phyloP scores from a whole-genome alignment of 2,797 vertebrate genomes.

The Pristis pectinata region DNA sequence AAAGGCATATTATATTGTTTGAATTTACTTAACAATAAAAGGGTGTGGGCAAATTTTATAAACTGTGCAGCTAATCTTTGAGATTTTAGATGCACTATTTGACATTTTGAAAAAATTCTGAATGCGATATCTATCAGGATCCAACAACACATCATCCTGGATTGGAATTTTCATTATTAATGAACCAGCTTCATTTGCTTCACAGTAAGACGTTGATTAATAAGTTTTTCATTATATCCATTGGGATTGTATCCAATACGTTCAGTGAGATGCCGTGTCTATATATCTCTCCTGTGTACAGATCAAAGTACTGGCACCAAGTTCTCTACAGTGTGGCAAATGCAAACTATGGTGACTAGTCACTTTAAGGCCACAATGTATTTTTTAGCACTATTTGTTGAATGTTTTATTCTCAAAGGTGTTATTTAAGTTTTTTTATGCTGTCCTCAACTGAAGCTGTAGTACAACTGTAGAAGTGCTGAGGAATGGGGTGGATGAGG shows the following conservation, averaged over 20 bases:
- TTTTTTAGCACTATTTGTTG: not conserved
- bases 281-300: constrained; percentile 51
- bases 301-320: constrained; percentile 54
- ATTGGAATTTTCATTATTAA: constrained; percentile 67
- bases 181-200: constrained; percentile 66
- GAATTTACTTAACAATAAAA: constrained; percentile 2
- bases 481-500: too few relatives aligned
- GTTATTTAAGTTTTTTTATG: not conserved
- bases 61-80: not conserved
- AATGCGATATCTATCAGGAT: constrained; percentile 4
- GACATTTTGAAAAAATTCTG: constrained; percentile 21
- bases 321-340: constrained; percentile 42
- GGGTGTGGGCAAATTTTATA: not conserved
- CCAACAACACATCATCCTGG: constrained; percentile 13
- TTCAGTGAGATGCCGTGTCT: constrained; percentile 62
- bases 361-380: too few relatives aligned
- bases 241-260: constrained; percentile 58
- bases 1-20: constrained; percentile 12
- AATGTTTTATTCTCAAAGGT: not conserved
- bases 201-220: constrained; percentile 66
- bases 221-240: constrained; percentile 58
- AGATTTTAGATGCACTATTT: not conserved
- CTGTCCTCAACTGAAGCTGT: not conserved
- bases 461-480: not conserved
- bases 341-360: constrained; percentile 46